Evolutionary conservation across 1,140 invertebrate genomes (phyloP), one percentile per base, ranked within the genome.

Genomic region (Zaprionus kolodkinae): DNA sequence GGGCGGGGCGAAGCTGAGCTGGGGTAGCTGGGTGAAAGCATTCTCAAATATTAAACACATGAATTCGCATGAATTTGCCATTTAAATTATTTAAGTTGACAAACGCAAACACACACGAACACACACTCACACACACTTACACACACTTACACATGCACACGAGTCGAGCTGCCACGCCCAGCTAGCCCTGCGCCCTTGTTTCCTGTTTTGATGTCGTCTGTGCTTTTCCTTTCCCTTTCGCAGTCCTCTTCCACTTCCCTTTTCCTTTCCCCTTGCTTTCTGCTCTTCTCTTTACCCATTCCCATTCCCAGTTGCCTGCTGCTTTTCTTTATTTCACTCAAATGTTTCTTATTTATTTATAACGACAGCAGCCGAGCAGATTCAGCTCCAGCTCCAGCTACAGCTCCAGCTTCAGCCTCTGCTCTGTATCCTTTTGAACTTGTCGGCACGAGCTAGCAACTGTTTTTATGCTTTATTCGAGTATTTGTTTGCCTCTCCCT

Each of bases 331-430:
- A 69, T 50, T 55, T 64, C 63, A 45, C 72, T 89, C 77, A 75
- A 89, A 85, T 81, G 85, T 88, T 89, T 89, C 81, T 88, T 85
- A 88, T 85, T 88, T 88, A 88, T 88, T 88, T 88, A 88, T 88
- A 89, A 81, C 81, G 81, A 85, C 81, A 66, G 40, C 27, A 50
- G 25, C 73, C 72, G 68, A 73, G 75, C 78, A 50, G 17, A n/a
- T 48, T 48, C 17, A 13, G 12, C 13, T 9, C 12, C 38, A 40
- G 38, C 38, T 9, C 38, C 11, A n/a, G 13, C 12, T 13, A 1
- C 36, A 38, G 36, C 30, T 33, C 0, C 30, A 33, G 30, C 30
- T 33, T 6, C 30, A 38, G 36, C 10, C 7, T 13, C 36, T 7
- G 10, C 7, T 38, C 5, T 6, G 33, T 2, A 45, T 45, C 40